These are phyloP conservation scores for Ophion obscuratus DNA, from an alignment of 2,888 invertebrate genomes.

Conservation along the genomic window DNA sequence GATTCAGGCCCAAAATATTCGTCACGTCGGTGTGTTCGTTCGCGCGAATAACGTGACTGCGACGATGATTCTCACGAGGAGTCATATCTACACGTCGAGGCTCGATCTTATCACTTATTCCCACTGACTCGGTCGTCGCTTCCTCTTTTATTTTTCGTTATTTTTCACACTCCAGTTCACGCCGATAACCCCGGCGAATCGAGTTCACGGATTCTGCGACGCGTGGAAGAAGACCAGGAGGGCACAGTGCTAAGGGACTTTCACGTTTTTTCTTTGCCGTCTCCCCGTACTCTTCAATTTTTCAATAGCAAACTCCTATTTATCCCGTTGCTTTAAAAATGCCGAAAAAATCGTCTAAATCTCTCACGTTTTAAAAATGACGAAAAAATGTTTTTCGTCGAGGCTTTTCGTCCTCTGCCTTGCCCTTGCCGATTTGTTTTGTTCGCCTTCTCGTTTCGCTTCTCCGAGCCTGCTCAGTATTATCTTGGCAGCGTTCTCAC, in stretches of 20 bases:
- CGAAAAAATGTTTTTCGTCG: neutral
- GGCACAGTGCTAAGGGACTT: neutral
- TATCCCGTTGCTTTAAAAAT: no score
- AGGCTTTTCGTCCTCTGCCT: neutral
- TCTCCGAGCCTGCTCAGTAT: no score
- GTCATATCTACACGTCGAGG: slow-evolving; percentile 31
- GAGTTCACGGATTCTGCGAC: neutral
- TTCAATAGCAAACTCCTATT: no score
- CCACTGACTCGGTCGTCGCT: neutral
- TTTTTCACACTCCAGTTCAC: neutral
- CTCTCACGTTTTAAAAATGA: no score
- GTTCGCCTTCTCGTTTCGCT: no score
- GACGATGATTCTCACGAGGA: slow-evolving; percentile 43
- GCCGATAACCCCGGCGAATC: slow-evolving; percentile 5
- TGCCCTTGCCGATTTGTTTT: neutral
- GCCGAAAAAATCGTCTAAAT: no score
- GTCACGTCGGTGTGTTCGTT: slow-evolving; percentile 5
- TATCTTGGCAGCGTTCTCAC: no score
- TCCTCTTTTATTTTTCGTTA: neutral
- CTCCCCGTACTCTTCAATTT: neutral
- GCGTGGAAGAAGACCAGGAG: neutral
- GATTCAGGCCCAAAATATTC: slow-evolving; percentile 3
- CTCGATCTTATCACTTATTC: neutral
- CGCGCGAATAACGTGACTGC: neutral
- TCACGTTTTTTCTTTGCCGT: neutral